Evolutionary conservation across 2,797 vertebrate species (phyloP).

Genomic region (Rhynchonycteris naso): DNA sequence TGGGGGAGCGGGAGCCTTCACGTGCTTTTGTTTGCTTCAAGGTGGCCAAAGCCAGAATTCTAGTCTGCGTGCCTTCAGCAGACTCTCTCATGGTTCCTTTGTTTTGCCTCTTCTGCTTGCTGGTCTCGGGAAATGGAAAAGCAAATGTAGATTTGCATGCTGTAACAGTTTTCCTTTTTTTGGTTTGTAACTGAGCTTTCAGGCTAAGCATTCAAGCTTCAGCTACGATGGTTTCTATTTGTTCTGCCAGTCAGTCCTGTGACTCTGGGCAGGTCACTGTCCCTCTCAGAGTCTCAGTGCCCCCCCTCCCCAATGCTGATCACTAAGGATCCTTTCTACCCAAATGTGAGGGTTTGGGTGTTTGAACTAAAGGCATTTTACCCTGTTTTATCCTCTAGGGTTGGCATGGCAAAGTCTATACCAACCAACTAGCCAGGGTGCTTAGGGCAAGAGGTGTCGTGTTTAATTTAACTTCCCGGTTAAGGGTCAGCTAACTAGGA

Average conservation of each 20-base stretch:
- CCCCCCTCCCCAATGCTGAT: background rate
- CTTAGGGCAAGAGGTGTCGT: constrained; percentile 47
- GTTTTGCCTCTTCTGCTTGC: background rate
- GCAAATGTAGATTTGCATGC: background rate
- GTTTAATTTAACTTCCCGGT: constrained; percentile 60
- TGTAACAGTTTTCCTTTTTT: background rate
- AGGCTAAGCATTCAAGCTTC: background rate
- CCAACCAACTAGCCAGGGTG: constrained; percentile 15
- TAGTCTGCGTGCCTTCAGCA: background rate
- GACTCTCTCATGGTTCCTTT: background rate
- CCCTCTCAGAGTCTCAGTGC: background rate
- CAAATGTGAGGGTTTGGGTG: background rate
- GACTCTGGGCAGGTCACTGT: background rate
- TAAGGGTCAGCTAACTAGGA: background rate
- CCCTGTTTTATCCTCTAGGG: background rate
- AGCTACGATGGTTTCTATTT: background rate
- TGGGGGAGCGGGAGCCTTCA: background rate
- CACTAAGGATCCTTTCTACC: background rate
- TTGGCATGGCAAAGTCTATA: constrained; percentile 12
- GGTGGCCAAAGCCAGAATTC: background rate
- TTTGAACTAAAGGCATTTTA: background rate
- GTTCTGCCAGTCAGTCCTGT: background rate
- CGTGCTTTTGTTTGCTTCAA: background rate
- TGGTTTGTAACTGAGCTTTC: background rate
- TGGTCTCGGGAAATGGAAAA: constrained; percentile 9